Evolutionary conservation across 2,113 vertebrate species (phyloP).

Genomic region (Leucopsar rothschildi): DNA sequence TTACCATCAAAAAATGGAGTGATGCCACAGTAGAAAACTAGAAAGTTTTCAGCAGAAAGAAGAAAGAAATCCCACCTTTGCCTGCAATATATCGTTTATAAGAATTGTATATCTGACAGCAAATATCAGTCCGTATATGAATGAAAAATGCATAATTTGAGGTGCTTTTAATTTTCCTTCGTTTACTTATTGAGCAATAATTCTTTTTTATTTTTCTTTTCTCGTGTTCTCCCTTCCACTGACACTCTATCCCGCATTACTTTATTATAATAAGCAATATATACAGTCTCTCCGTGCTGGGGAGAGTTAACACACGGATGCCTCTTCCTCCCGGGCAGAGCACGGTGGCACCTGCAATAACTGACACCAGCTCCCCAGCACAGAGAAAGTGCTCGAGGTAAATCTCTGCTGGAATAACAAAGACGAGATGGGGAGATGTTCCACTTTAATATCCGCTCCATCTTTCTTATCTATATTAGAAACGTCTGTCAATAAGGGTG

Average conservation of each 20-base stretch:
- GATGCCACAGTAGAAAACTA: background rate
- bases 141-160: background rate
- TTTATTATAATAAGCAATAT: background rate
- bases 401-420: constrained; percentile 24
- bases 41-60: too few species aligned
- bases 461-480: constrained; percentile 63
- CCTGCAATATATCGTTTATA: background rate
- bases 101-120: background rate
- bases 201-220: background rate
- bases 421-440: constrained; percentile 26
- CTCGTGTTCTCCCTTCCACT: background rate
- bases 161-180: background rate
- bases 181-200: background rate
- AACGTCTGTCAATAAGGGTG: constrained; percentile 7
- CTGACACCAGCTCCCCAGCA: background rate
- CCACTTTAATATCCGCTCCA: constrained; percentile 62
- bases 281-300: background rate
- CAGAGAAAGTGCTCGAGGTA: background rate
- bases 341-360: background rate
- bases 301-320: background rate
- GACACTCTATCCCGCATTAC: background rate
- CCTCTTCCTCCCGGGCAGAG: background rate
- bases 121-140: background rate
- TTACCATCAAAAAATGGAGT: background rate
- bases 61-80: background rate